Conservation (phyloP, 2,113 vertebrate genomes). For the Athene noctua region DNA sequence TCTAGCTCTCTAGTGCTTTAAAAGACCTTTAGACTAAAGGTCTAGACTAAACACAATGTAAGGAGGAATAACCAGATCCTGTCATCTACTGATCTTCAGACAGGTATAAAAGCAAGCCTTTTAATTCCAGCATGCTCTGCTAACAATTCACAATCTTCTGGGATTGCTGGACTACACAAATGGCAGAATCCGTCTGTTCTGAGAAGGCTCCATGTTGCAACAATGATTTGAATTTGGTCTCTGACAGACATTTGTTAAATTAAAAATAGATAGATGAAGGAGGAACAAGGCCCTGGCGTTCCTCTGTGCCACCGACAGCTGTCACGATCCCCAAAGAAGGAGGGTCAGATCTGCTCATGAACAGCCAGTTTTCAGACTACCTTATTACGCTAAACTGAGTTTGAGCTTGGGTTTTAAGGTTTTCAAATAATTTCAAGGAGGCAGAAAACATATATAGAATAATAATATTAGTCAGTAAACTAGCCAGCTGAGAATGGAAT, state of each 20-base stretch:
- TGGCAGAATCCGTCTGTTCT: neutral
- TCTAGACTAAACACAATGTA: neutral
- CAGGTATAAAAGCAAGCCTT: neutral
- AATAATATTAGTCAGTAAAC: neutral
- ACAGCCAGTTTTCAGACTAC: neutral
- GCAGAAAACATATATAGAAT: neutral
- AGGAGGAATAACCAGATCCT: neutral
- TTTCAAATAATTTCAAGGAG: constrained; percentile 9
- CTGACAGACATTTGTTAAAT: neutral
- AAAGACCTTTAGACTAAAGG: neutral
- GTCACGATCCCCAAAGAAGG: neutral
- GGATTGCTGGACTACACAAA: neutral
- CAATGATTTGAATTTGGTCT: neutral
- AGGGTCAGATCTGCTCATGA: neutral
- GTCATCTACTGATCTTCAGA: neutral
- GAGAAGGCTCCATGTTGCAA: neutral
- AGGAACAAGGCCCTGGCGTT: neutral
- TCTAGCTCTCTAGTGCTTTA: neutral
- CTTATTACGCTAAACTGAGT: neutral
- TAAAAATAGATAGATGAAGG: constrained; percentile 2
- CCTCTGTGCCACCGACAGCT: neutral
- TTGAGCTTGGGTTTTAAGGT: neutral
- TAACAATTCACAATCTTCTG: neutral
- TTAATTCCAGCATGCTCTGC: neutral
- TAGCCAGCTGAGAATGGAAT: neutral